Base-by-base conservation (phyloP, 2,113 vertebrate genomes). In the Gymnocephalus cernua region DNA sequence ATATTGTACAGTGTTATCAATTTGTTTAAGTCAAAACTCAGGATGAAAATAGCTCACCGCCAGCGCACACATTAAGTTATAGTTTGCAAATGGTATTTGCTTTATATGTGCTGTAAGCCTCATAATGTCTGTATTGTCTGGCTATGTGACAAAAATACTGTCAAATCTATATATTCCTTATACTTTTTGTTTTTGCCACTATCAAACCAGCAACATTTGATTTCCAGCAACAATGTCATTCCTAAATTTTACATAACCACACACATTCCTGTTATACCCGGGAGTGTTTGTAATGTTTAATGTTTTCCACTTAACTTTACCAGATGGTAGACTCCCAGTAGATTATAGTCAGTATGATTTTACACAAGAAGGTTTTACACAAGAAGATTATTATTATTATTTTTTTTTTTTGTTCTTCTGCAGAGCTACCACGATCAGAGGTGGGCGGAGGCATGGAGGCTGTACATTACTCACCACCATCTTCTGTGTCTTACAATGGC, bases 401-500 rank as follows among this genome's bases (percentile, higher is more conserved):
- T n/a, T 65, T 44, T 9, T 56, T 29, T 62, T 23, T 57, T 41
- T 44, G 54, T 73, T 75, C 54, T 57, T 57, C 53, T 50, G 8
- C 93, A 99, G 97, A 97, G 80, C 84, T 95, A 0, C 97, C 97
- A 0, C 93, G 95, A n/a, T 93, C 95, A 71, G 96, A 96, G 45
- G 63, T 91, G 14, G 74, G 59, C 18, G 76, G 73, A 74, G 58
- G 61, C 23, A 89, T 95, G 74, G 95, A 97, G 67, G 87, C 93
- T 54, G 80, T 90, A 78, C 97, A 95, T 91, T 97, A 95, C 0
- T 89, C 96, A 44, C 56, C 93, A 57, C 82, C 94, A 61, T 94
- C 95, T 21, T 96, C 94, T 4, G 92, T 99, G 82, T 96, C 96
- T 15, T 95, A 97, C 92, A 96, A 95, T 3, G 97, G 98, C 64